phyloP scores from a whole-genome alignment of 2,797 vertebrate genomes.

The Coregonus ussuriensis region DNA sequence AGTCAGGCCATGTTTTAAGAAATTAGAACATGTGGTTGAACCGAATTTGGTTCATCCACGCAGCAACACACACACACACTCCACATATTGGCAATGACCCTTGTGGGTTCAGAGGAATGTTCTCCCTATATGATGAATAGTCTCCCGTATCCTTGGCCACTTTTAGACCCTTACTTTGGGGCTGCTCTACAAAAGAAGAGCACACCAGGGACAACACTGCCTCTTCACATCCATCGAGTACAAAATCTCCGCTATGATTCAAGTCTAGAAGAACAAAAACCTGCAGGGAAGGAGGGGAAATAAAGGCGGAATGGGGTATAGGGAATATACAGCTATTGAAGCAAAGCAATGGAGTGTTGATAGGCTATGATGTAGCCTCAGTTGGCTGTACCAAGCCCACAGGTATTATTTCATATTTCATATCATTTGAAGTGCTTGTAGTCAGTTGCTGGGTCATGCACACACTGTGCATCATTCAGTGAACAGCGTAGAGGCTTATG shows the following conservation, averaged over 20 bases:
- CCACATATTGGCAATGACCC: conserved; percentile 42
- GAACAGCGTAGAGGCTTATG: neutral
- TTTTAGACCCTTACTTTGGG: conserved; percentile 71
- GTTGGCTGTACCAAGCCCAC: neutral
- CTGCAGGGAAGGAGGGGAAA: conserved; percentile 38
- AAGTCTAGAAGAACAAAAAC: conserved; percentile 63
- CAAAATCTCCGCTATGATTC: conserved; percentile 74
- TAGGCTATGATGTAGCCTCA: neutral
- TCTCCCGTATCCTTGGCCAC: conserved; percentile 63
- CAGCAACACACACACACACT: neutral
- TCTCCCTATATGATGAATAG: conserved; percentile 70
- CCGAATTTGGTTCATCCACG: too few relatives aligned
- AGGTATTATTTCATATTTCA: conserved; percentile 2
- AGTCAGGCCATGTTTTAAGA: too few relatives aligned
- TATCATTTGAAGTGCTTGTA: neutral
- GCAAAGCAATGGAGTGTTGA: neutral
- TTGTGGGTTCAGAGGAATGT: conserved; percentile 44
- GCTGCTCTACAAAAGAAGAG: conserved; percentile 63
- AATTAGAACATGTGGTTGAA: too few relatives aligned
- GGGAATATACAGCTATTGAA: conserved; percentile 5
- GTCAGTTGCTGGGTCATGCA: neutral
- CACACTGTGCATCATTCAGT: neutral
- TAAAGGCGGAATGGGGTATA: neutral
- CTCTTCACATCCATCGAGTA: conserved; percentile 67
- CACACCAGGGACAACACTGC: conserved; percentile 67